phyloP scores from a whole-genome alignment of 2,797 vertebrate genomes.

The Cheirogaleus major region DNA sequence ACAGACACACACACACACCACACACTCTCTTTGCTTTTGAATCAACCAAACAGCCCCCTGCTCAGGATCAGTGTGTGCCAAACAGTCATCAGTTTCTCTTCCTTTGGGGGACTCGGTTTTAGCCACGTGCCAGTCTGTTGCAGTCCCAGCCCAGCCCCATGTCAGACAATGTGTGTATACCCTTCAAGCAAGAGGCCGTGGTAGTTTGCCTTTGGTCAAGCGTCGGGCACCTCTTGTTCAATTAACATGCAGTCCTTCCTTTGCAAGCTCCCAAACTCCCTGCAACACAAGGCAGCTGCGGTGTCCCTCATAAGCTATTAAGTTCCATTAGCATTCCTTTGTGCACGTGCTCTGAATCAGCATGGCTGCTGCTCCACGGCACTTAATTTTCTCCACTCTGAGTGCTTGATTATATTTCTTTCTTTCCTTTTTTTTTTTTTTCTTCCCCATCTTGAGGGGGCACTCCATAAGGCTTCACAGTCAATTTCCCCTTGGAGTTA shows the following conservation, averaged over 20 bases:
- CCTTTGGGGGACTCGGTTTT: neutral
- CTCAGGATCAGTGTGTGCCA: neutral
- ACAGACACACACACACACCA: neutral
- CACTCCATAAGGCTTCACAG: constrained; percentile 43
- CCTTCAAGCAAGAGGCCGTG: neutral
- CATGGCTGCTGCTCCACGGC: neutral
- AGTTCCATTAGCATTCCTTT: constrained; percentile 39
- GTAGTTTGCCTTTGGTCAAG: neutral
- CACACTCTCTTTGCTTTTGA: neutral
- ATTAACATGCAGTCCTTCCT: neutral
- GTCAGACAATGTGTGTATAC: neutral
- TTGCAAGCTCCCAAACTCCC: neutral
- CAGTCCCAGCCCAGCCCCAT: neutral
- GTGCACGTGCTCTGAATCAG: neutral
- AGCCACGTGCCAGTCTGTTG: neutral
- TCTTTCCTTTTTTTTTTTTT: neutral
- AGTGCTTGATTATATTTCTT: constrained; percentile 50
- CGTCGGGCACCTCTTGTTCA: neutral
- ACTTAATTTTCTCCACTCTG: constrained; percentile 39
- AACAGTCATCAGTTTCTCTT: neutral
- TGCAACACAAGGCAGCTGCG: neutral
- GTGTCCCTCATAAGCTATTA: neutral
- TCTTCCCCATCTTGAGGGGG: constrained; percentile 18
- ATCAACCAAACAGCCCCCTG: neutral
- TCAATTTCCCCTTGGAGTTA: constrained; percentile 66